Conservation (phyloP, 1,140 invertebrate species). For the Pseudomyrmex sp. region DNA sequence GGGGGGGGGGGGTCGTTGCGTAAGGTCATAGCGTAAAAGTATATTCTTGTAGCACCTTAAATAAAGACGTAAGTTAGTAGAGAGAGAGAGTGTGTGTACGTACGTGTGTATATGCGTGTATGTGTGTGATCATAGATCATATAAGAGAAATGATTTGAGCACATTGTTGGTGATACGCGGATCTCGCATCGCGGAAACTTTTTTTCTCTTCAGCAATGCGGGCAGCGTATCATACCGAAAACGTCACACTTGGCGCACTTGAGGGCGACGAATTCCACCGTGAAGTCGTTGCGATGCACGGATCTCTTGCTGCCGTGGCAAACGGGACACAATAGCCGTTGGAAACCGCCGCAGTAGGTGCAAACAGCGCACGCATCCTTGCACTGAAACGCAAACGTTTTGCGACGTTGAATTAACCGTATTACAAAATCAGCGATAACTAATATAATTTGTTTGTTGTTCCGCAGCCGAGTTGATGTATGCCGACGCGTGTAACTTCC, state of each 20-base stretch:
- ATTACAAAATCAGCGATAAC: neutral
- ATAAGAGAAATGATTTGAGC: conserved; percentile 38
- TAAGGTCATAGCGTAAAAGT: conserved; percentile 60
- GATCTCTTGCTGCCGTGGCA: conserved; percentile 98
- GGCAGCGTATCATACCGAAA: conserved; percentile 95
- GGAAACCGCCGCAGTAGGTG: conserved; percentile 95
- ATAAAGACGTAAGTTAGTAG: conserved; percentile 53
- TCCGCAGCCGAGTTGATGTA: neutral
- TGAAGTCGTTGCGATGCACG: conserved; percentile 96
- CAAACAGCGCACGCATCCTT: conserved; percentile 90
- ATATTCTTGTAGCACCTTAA: conserved; percentile 71
- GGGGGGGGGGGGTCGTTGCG: conserved; percentile 37
- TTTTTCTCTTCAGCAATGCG: conserved; percentile 85
- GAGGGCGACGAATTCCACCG: conserved; percentile 96
- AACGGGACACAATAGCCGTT: conserved; percentile 93
- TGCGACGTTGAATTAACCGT: conserved; percentile 7
- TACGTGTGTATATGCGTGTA: no score
- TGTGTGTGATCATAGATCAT: neutral
- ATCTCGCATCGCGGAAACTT: neutral
- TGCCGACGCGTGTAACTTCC: neutral
- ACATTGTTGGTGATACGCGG: neutral
- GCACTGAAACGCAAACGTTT: conserved; percentile 87
- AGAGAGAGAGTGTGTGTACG: neutral
- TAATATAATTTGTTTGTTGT: neutral
- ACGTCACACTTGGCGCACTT: conserved; percentile 99